Conservation (phyloP, 2,797 vertebrate species). For the Oceanodroma leucorhoa region DNA sequence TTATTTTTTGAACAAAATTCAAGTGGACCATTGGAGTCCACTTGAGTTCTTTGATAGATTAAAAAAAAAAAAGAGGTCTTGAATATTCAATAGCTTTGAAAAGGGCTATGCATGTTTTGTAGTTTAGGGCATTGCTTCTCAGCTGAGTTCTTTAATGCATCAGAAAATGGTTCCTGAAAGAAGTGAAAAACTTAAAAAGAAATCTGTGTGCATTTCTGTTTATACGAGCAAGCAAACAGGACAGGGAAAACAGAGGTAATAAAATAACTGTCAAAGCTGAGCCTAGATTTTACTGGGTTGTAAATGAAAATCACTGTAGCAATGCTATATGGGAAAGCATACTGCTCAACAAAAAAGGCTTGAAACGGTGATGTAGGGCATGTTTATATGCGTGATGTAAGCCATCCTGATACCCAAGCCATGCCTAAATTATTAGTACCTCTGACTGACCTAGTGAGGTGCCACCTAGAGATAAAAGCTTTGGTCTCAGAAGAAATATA, state of each 20-base stretch:
- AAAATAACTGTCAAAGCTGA: background rate
- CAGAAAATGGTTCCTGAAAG: background rate
- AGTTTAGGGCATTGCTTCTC: background rate
- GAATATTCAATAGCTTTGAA: background rate
- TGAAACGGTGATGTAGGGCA: background rate
- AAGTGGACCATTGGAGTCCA: background rate
- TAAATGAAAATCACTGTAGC: background rate
- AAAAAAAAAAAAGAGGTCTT: background rate
- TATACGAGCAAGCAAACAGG: background rate
- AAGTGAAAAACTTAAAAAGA: background rate
- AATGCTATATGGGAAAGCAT: background rate
- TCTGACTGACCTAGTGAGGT: background rate
- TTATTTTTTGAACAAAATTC: slow-evolving; percentile 6
- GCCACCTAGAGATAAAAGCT: background rate
- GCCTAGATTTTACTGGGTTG: background rate
- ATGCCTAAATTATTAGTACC: background rate
- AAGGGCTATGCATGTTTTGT: background rate
- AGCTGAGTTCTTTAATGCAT: background rate
- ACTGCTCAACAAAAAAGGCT: background rate
- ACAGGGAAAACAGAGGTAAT: background rate
- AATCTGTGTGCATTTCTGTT: background rate
- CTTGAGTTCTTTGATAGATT: background rate
- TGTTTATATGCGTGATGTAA: background rate
- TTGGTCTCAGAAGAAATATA: background rate
- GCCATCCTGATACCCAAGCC: background rate